These are phyloP conservation scores for Celastrina argiolus DNA, from an alignment of 2,888 invertebrate genomes.

Conservation along the genomic window DNA sequence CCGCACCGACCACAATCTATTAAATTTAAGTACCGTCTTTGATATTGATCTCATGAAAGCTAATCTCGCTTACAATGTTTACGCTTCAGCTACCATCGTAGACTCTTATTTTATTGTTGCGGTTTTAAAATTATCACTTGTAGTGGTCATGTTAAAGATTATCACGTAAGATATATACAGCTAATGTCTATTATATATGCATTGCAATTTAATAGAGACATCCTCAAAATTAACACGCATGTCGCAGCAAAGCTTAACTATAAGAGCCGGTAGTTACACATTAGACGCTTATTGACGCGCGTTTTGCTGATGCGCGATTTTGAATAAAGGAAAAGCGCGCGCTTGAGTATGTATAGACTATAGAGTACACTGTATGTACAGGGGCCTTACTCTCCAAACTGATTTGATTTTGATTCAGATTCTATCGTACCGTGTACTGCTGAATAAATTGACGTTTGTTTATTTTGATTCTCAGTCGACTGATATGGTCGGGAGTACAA, in stretches of 20 bases:
- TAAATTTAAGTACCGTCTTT: constrained; percentile 21
- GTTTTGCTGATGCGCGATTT: too few relatives aligned
- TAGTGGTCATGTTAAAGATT: constrained; percentile 3
- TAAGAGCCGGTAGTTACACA: too few relatives aligned
- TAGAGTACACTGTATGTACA: too few relatives aligned
- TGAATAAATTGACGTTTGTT: too few relatives aligned
- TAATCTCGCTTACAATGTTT: constrained; percentile 14
- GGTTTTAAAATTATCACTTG: constrained; percentile 7
- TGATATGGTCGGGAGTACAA: too few relatives aligned
- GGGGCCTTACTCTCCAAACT: too few relatives aligned
- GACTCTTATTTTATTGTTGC: constrained; percentile 18
- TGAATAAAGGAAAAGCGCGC: too few relatives aligned
- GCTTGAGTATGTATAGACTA: too few relatives aligned
- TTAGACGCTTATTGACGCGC: too few relatives aligned
- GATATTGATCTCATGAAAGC: constrained; percentile 19
- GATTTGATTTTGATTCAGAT: too few relatives aligned
- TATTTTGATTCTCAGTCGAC: too few relatives aligned
- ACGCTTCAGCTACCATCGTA: constrained; percentile 8
- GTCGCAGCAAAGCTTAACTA: neutral
- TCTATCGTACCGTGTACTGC: too few relatives aligned
- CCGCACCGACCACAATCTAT: constrained; percentile 20
- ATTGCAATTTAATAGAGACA: neutral
- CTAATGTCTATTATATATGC: neutral
- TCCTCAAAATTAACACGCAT: neutral
- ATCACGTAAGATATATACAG: neutral